These are phyloP conservation scores for Tortrix viridana DNA, from an alignment of 2,888 invertebrate species.

Conservation along the genomic window DNA sequence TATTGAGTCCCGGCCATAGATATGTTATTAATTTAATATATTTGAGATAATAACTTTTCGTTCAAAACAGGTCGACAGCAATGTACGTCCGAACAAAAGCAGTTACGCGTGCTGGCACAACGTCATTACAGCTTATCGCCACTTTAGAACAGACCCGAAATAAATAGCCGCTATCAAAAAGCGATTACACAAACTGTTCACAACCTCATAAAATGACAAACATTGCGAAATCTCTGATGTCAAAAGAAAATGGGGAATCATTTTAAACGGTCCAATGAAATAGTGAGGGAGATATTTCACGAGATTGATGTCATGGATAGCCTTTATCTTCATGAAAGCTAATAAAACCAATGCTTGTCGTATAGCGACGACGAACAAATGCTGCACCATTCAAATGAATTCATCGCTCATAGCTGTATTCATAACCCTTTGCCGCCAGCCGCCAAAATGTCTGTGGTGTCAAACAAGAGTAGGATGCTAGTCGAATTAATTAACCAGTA, in stretches of 20 bases:
- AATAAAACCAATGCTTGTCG: conserved; percentile 15
- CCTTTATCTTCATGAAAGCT: conserved; percentile 18
- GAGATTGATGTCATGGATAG: conserved; percentile 12
- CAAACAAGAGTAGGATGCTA: too few species aligned
- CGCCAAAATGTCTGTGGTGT: too few species aligned
- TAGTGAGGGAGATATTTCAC: conserved; percentile 16
- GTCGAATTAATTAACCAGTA: too few species aligned
- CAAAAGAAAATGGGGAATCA: conserved; percentile 72
- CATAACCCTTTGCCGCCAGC: background rate
- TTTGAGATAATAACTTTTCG: too few species aligned
- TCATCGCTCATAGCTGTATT: conserved; percentile 47
- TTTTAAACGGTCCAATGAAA: conserved; percentile 41
- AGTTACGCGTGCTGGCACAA: conserved; percentile 58
- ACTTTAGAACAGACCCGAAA: conserved; percentile 64
- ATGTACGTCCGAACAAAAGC: conserved; percentile 46
- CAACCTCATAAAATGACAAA: conserved; percentile 73
- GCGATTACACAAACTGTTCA: conserved; percentile 76
- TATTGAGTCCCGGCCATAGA: too few species aligned
- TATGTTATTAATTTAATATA: too few species aligned
- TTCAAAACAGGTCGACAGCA: conserved; percentile 3
- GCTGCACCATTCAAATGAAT: background rate
- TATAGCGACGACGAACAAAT: background rate
- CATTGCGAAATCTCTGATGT: conserved; percentile 72
- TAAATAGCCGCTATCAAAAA: conserved; percentile 75
- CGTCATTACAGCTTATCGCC: conserved; percentile 71